Base-by-base conservation (phyloP, 2,888 invertebrate genomes). In the Erebia aethiops region DNA sequence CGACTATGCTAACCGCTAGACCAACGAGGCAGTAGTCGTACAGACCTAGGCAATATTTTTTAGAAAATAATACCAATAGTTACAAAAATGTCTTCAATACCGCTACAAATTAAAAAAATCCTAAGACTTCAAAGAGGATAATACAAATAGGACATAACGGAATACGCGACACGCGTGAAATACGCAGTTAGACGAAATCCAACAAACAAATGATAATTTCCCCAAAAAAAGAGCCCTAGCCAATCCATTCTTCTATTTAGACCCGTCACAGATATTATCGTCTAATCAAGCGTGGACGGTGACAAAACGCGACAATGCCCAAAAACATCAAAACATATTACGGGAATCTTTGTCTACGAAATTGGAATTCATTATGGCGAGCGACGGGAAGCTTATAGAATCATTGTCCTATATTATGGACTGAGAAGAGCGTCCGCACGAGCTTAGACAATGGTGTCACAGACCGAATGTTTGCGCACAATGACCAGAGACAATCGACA, bases 261-360 rank as follows among this genome's bases (percentile, higher is more conserved):
- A 81, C 79, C 82, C 80, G 88, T 87, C 90, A 92, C 84, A 90
- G 85, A 75, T 82, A 82, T 89, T 87, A 87, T 83, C 82, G 76
- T 79, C 82, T 82, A 88, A 91, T 90, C 88, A 85, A 77, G 77
- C 81, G 80, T 75, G 77, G 74, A 82, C 79, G 84, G 80, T 79
- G 77, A 82, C 84, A 81, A 82, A 81, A 78, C 73, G 70, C 71
- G 74, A 88, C 85, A 89, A 90, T 85, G 79, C 82, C 81, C 81
- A 79, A 86, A 87, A 86, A 87, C 87, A 92, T 91, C 92, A 92
- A 91, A 93, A 93, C 93, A 93, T 90, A 93, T 93, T 93, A 92
- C 84, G 85, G 81, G 75, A 76, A 74, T 77, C 76, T 85, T 92
- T 92, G 91, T 92, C 84, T 84, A 81, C 84, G 76, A 90, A 91